Conservation (phyloP, 2,888 invertebrate species). For the Mechanitis messenoides region DNA sequence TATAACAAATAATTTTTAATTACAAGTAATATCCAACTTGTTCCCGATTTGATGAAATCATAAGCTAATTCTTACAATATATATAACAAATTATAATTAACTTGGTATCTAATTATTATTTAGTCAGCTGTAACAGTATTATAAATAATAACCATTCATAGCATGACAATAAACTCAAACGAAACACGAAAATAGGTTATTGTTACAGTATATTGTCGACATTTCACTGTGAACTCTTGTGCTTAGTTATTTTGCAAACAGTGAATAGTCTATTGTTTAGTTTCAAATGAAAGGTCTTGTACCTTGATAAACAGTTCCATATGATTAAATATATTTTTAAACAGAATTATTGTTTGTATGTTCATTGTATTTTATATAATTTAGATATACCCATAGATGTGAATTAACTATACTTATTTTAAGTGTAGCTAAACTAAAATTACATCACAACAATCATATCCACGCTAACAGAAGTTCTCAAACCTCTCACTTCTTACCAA, state of each 20-base stretch:
- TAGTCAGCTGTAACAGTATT: no score
- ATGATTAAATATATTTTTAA: conserved; percentile 27
- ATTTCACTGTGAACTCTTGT: conserved; percentile 45
- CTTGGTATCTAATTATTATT: no score
- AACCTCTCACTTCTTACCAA: conserved; percentile 55
- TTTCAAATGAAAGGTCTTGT: conserved; percentile 58
- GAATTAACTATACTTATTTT: no score
- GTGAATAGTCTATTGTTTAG: conserved; percentile 63
- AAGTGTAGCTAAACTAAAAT: conserved; percentile 2
- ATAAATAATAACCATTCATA: no score
- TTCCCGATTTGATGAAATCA: conserved; percentile 18
- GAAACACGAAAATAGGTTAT: conserved; percentile 27
- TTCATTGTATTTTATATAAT: no score
- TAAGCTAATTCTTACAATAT: conserved; percentile 22
- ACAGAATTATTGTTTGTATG: no score
- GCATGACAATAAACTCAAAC: neutral
- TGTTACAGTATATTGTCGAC: conserved; percentile 35
- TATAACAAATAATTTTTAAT: neutral
- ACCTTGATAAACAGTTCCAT: conserved; percentile 57
- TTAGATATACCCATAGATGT: no score
- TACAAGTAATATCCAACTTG: neutral
- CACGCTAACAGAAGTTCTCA: conserved; percentile 35
- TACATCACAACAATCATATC: conserved; percentile 5
- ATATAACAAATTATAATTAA: conserved; percentile 10
- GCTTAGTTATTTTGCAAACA: conserved; percentile 55